A percentile compares a stretch with the other conserved stretches of the same genome.
Evolutionary conservation across 2,797 vertebrate genomes (phyloP).

Genomic region (Muscicapa striata): DNA sequence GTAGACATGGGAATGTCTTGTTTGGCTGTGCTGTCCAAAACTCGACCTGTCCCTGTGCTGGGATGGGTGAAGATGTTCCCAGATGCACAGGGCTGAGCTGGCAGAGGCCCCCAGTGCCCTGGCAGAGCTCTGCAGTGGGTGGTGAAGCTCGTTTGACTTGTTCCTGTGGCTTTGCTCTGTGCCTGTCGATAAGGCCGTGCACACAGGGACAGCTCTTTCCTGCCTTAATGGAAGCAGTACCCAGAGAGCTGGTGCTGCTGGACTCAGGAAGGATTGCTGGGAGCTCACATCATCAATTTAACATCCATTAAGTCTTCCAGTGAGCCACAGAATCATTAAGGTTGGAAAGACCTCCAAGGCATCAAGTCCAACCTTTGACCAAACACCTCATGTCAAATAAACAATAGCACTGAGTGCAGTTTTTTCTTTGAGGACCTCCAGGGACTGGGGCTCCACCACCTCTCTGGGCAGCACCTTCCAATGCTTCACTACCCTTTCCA

Average conservation of each 20-base stretch:
- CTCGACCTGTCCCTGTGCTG: accelerated
- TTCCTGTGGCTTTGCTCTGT: background rate
- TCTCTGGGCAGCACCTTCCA: background rate
- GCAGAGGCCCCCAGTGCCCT: background rate
- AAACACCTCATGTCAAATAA: background rate
- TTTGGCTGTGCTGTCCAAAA: background rate
- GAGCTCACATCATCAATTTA: background rate
- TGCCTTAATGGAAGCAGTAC: background rate
- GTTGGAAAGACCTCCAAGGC: background rate
- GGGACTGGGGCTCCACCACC: too few relatives aligned
- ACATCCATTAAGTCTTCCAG: background rate
- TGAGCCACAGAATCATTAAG: background rate
- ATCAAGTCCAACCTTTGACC: background rate
- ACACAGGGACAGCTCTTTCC: background rate
- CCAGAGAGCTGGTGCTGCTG: background rate
- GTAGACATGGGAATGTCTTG: accelerated
- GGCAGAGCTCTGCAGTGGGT: background rate
- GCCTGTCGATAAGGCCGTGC: background rate
- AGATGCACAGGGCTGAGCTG: background rate
- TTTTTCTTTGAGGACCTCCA: background rate
- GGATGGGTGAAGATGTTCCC: background rate
- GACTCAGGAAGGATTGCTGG: background rate
- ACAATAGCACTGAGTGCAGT: background rate
- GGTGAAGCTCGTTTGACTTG: background rate
- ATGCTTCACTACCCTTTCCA: background rate